These are phyloP conservation scores for Gracilinanus agilis DNA, from an alignment of 2,113 vertebrate genomes.

Conservation along the genomic window DNA sequence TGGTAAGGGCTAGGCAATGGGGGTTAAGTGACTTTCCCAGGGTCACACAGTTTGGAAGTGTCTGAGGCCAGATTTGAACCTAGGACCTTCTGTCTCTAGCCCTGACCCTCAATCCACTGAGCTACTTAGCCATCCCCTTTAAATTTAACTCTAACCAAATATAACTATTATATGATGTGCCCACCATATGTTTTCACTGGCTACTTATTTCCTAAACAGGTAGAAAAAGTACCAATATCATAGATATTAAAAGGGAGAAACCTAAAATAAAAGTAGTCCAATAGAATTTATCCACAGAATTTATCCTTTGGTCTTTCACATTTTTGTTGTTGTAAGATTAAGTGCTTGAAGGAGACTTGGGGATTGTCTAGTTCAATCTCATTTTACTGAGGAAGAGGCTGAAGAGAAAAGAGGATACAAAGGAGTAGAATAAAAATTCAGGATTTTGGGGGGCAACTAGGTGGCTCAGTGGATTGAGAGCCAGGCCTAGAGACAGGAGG, in stretches of 20 bases:
- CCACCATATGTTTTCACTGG: slow-evolving; percentile 6
- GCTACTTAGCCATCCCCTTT: too few species aligned
- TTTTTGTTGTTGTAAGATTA: not conserved
- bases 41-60: too few species aligned
- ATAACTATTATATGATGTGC: not conserved
- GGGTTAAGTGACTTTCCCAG: too few species aligned
- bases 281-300: not conserved
- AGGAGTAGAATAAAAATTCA: too few species aligned
- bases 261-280: not conserved
- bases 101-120: too few species aligned
- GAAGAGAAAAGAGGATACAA: not conserved
- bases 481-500: too few species aligned
- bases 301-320: slow-evolving; percentile 1
- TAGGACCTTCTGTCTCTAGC: too few species aligned
- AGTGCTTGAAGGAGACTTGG: not conserved
- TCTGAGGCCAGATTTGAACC: too few species aligned
- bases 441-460: too few species aligned
- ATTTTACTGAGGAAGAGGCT: not conserved
- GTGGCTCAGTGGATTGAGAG: too few species aligned
- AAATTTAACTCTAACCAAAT: not conserved
- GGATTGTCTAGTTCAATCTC: not conserved
- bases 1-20: too few species aligned
- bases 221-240: not conserved
- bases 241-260: not conserved
- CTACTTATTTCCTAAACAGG: slow-evolving; percentile 27